Percentiles rank a stretch among this genome's conserved stretches.
Conservation (phyloP, 2,797 vertebrate species). For the Morus bassanus region DNA sequence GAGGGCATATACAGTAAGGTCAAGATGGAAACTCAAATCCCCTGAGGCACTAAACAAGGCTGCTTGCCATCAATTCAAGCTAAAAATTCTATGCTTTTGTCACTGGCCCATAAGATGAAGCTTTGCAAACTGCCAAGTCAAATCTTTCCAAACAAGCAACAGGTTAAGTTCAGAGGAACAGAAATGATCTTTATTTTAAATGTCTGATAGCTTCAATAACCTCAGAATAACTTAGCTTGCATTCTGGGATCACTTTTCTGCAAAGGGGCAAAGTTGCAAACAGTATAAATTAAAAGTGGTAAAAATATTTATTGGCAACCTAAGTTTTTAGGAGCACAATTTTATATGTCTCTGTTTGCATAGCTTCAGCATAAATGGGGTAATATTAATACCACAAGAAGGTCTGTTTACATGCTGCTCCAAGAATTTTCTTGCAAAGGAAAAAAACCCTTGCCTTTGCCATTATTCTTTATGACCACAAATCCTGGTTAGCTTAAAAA, state of each 20-base stretch:
- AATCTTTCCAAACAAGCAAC: not conserved
- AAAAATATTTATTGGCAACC: slow-evolving; percentile 56
- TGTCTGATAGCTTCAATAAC: not conserved
- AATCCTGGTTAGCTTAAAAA: slow-evolving; percentile 24
- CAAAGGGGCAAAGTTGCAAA: not conserved
- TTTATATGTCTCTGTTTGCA: slow-evolving; percentile 73
- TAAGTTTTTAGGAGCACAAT: slow-evolving; percentile 48
- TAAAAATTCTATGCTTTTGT: not conserved
- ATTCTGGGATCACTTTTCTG: not conserved
- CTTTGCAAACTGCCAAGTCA: not conserved
- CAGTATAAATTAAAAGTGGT: slow-evolving; percentile 22
- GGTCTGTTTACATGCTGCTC: slow-evolving; percentile 58
- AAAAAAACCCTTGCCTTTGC: not conserved
- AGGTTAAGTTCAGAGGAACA: not conserved
- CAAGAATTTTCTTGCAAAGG: slow-evolving; percentile 64
- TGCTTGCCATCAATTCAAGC: not conserved
- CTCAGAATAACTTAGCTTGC: not conserved
- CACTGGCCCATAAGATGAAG: not conserved
- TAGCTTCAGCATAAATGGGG: slow-evolving; percentile 41
- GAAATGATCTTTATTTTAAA: not conserved
- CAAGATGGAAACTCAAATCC: not conserved
- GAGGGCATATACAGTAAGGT: not conserved
- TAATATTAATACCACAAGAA: slow-evolving; percentile 70
- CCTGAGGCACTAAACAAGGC: not conserved
- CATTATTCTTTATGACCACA: not conserved